Percentiles rank a stretch among this genome's conserved stretches.
Evolutionary conservation across 2,888 invertebrate species (phyloP).

Genomic region (Tupiocoris notatus): DNA sequence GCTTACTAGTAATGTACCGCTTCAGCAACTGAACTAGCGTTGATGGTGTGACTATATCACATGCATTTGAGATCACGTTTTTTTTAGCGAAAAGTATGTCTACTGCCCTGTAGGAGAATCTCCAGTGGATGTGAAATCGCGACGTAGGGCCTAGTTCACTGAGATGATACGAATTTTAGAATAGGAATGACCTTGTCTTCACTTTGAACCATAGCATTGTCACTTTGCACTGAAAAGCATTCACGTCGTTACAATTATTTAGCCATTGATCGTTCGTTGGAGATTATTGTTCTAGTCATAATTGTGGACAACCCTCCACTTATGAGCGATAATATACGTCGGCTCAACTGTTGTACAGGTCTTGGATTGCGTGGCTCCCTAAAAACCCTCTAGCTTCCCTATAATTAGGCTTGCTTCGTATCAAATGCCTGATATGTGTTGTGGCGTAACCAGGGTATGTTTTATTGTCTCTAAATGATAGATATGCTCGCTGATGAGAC

Average conservation of each 20-base stretch:
- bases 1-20: constrained; percentile 32
- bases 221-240: constrained; percentile 28
- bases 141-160: constrained; percentile 12
- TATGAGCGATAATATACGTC: background rate
- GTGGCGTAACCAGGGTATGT: constrained; percentile 7
- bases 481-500: too few species aligned
- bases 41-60: constrained; percentile 47
- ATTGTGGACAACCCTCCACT: background rate
- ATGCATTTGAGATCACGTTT: constrained; percentile 37
- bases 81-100: background rate
- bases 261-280: background rate
- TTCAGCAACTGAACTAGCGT: constrained; percentile 43
- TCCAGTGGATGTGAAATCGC: constrained; percentile 2
- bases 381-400: too few species aligned
- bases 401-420: constrained; percentile 11
- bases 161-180: constrained; percentile 6
- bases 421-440: constrained; percentile 20
- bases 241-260: constrained; percentile 10
- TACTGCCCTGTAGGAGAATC: constrained; percentile 8
- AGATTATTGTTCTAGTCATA: background rate
- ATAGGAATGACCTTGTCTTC: constrained; percentile 16
- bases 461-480: background rate
- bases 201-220: constrained; percentile 19
- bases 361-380: too few species aligned
- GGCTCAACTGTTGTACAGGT: background rate